A percentile compares a stretch with the other conserved stretches of the same genome.
Conservation (phyloP, 2,113 vertebrate species). For the Tamias sibiricus region DNA sequence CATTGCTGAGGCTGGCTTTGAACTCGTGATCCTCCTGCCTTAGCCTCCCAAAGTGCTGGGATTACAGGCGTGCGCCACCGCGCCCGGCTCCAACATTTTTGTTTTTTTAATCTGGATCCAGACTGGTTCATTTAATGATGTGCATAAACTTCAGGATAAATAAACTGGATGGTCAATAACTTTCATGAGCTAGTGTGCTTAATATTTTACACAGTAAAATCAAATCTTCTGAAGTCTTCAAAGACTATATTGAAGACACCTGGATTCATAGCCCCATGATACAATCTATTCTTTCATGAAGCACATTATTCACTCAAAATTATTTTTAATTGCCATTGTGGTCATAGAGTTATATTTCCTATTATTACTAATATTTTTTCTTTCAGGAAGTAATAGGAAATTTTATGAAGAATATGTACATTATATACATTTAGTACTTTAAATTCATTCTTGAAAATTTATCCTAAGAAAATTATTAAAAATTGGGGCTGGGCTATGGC, state of each 20-base stretch:
- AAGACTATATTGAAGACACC: not conserved
- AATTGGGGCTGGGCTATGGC: too few relatives aligned
- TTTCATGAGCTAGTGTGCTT: not conserved
- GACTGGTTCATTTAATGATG: not conserved
- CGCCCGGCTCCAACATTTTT: too few relatives aligned
- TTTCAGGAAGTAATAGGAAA: not conserved
- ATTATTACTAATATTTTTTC: not conserved
- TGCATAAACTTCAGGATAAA: not conserved
- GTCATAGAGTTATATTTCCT: not conserved
- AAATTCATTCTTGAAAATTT: constrained; percentile 46
- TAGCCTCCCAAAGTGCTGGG: too few relatives aligned
- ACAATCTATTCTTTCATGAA: not conserved
- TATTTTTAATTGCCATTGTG: not conserved
- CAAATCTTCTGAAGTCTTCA: not conserved
- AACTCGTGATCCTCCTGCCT: too few relatives aligned
- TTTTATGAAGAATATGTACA: not conserved
- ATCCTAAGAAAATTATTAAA: not conserved
- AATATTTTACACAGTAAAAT: not conserved
- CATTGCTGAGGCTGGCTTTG: too few relatives aligned
- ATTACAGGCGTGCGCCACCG: too few relatives aligned
- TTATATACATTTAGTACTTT: not conserved
- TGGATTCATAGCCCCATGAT: not conserved
- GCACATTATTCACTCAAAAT: not conserved
- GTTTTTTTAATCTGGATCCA: too few relatives aligned
- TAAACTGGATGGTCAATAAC: not conserved